Conservation (phyloP, 2,888 invertebrate species). For the Omphaloscelis lunosa region DNA sequence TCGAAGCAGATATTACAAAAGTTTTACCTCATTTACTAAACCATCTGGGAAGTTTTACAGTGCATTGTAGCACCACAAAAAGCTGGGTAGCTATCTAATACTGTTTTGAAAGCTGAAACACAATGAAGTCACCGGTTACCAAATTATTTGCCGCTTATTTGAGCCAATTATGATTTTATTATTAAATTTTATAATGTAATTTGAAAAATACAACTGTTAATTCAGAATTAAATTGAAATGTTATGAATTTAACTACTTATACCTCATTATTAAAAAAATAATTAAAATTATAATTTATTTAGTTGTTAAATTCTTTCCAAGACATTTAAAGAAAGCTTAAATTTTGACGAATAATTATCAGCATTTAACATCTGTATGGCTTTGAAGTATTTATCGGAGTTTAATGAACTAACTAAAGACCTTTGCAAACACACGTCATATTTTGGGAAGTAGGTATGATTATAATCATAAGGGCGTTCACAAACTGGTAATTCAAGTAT, state of each 20-base stretch:
- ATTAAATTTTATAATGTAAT: not conserved
- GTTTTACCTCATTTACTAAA: not conserved
- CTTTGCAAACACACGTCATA: conserved; percentile 27
- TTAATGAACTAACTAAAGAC: conserved; percentile 33
- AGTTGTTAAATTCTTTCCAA: no score
- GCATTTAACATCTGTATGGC: not conserved
- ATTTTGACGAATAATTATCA: not conserved
- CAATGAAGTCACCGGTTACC: not conserved
- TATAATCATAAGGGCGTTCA: conserved; percentile 44
- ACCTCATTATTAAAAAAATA: no score
- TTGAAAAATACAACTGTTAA: not conserved
- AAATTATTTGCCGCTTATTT: not conserved
- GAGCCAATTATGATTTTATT: not conserved
- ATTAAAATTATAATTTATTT: no score
- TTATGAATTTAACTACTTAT: not conserved
- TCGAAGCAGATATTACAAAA: not conserved
- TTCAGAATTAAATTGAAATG: not conserved
- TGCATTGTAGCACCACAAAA: not conserved
- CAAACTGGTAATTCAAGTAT: conserved; percentile 57
- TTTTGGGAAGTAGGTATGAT: conserved; percentile 48
- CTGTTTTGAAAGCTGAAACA: not conserved
- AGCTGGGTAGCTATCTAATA: not conserved
- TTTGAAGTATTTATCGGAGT: not conserved
- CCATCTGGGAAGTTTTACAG: not conserved
- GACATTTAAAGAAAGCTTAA: no score